A percentile compares a stretch with the other conserved stretches of the same genome.
These are phyloP conservation scores for Schizopygopsis pylzovi DNA, from an alignment of 2,797 vertebrate species.

Conservation along the genomic window DNA sequence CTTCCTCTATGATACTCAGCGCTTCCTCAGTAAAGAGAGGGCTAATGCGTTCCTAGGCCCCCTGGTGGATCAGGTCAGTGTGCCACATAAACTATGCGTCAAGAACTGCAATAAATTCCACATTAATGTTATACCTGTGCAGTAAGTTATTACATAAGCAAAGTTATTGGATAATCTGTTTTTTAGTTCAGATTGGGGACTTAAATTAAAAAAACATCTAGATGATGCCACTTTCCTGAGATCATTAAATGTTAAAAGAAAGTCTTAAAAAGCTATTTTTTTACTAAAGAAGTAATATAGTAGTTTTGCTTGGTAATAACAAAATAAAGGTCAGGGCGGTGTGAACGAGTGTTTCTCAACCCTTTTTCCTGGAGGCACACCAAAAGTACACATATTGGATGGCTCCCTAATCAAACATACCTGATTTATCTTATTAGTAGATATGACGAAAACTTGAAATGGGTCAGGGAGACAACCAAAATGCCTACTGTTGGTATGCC, in stretches of 20 bases:
- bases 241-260: not conserved
- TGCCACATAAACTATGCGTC: not conserved
- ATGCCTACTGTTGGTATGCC: too few relatives aligned
- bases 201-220: not conserved
- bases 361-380: not conserved
- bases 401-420: not conserved
- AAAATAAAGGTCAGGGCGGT: not conserved
- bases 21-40: constrained; percentile 89
- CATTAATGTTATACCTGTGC: not conserved
- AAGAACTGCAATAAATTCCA: not conserved
- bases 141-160: not conserved
- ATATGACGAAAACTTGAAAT: not conserved
- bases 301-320: not conserved
- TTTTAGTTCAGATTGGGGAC: not conserved
- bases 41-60: constrained; percentile 87
- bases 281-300: not conserved
- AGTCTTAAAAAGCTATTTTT: not conserved
- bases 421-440: not conserved
- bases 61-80: constrained; percentile 90
- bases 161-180: not conserved
- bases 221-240: not conserved
- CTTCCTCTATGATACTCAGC: constrained; percentile 91
- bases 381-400: not conserved
- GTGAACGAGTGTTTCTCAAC: not conserved
- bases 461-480: not conserved